These are phyloP conservation scores for Otus sunia DNA, from an alignment of 2,113 vertebrate genomes.

Conservation along the genomic window DNA sequence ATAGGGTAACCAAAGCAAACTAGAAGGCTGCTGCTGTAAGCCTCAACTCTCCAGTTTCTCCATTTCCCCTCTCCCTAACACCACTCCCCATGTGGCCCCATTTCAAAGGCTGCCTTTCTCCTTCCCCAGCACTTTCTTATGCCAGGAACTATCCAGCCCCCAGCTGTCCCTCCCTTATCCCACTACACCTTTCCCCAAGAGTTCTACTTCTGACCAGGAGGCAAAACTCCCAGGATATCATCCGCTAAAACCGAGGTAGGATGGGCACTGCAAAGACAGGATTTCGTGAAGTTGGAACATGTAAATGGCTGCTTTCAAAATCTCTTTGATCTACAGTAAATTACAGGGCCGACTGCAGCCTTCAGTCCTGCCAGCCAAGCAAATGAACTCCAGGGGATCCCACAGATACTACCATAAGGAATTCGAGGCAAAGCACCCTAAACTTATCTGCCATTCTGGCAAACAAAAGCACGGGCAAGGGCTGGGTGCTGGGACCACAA, in stretches of 20 bases:
- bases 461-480: fast-evolving
- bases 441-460: neutral
- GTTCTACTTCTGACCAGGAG: neutral
- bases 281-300: neutral
- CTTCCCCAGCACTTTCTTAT: neutral
- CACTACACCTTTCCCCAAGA: neutral
- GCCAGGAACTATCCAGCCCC: neutral
- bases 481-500: fast-evolving
- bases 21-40: neutral
- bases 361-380: neutral
- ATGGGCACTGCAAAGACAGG: neutral
- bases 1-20: neutral
- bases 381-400: neutral
- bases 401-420: neutral
- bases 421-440: neutral
- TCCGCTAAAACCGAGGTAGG: neutral
- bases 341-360: neutral
- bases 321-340: neutral
- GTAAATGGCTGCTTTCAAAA: neutral
- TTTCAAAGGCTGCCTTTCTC: neutral
- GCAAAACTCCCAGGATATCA: neutral
- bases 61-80: neutral
- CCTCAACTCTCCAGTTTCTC: neutral
- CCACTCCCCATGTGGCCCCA: neutral
- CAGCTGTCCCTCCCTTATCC: neutral